Base-by-base conservation (phyloP, 1,140 invertebrate species). In the Ganaspis sp. region DNA sequence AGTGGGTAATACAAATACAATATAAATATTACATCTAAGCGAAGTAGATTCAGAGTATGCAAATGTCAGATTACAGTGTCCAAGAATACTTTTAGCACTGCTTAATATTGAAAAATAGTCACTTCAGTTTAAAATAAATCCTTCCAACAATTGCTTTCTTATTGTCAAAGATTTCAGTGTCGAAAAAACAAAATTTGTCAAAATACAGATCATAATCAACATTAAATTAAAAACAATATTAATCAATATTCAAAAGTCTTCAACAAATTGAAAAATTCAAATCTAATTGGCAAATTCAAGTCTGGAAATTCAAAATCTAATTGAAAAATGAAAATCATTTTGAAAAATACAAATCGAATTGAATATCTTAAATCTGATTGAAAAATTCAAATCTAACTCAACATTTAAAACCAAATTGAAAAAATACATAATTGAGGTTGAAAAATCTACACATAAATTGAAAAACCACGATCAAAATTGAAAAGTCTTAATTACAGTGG, bases 1-100 rank as follows among this genome's bases (percentile, higher is more conserved):
- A 91, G 86, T 87, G 85, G 90, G 82, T 91, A 83, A 89, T 90
- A 90, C 84, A 90, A 90, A 86, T 90, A 87, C 72, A 86, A 88
- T 90, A 89, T 87, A 90, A 90, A 88, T 87, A 86, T 87, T 88
- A 87, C 81, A 82, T 72, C 82, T 89, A 89, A 81, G 83, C 85
- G 81, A 84, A 83, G 5, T 34, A 15, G 72, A 77, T 82, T 82
- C 79, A 82, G 87, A 64, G 80, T 34, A 49, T 4, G 81, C 81
- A 87, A 88, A 82, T 80, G 82, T 85, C 79, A 77, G 79, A 76
- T 73, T 26, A 64, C 12, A 79, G 79, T 80, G 81, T 79, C 79
- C 83, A 80, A 54, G 69, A 77, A 81, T 83, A 72, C 76, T 72
- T 40, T 54, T n/a, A 73, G 58, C 58, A 64, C 23, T 49, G 45